phyloP scores from a whole-genome alignment of 1,140 invertebrate genomes.

The Camponotus pennsylvanicus region DNA sequence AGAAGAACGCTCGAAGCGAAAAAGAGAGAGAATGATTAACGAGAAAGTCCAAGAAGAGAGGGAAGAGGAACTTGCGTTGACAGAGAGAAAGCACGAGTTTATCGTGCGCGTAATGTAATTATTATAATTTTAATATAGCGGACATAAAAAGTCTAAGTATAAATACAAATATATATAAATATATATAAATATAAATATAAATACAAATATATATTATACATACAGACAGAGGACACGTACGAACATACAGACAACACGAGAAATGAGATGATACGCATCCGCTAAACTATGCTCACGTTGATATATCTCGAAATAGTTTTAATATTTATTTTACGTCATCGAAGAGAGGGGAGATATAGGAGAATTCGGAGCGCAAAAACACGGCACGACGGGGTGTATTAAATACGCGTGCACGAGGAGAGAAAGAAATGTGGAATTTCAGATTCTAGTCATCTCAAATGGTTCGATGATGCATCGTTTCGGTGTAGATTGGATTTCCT shows the following conservation, averaged over 20 bases:
- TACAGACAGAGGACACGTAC: conserved; percentile 59
- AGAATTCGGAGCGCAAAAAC: conserved; percentile 37
- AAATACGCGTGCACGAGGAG: conserved; percentile 6
- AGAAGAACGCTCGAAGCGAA: conserved; percentile 44
- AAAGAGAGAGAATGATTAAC: neutral
- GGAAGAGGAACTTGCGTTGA: conserved; percentile 9
- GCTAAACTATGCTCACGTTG: conserved; percentile 68
- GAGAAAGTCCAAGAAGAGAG: conserved; percentile 14
- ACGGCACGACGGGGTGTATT: neutral
- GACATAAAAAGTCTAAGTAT: conserved; percentile 61
- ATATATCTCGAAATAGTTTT: conserved; percentile 71
- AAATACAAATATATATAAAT: conserved; percentile 73
- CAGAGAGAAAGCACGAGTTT: conserved; percentile 55
- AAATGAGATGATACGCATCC: conserved; percentile 45
- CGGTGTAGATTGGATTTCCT: neutral
- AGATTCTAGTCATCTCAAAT: conserved; percentile 42
- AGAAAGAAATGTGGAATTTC: neutral
- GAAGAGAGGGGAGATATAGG: neutral
- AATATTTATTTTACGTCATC: conserved; percentile 75
- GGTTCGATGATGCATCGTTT: neutral
- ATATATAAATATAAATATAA: conserved; percentile 71
- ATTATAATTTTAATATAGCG: conserved; percentile 71
- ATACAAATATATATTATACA: conserved; percentile 70
- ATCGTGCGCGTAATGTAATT: conserved; percentile 69
- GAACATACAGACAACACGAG: conserved; percentile 53